Base-by-base conservation (phyloP, 2,797 vertebrate genomes). In the Rallus crepitans region DNA sequence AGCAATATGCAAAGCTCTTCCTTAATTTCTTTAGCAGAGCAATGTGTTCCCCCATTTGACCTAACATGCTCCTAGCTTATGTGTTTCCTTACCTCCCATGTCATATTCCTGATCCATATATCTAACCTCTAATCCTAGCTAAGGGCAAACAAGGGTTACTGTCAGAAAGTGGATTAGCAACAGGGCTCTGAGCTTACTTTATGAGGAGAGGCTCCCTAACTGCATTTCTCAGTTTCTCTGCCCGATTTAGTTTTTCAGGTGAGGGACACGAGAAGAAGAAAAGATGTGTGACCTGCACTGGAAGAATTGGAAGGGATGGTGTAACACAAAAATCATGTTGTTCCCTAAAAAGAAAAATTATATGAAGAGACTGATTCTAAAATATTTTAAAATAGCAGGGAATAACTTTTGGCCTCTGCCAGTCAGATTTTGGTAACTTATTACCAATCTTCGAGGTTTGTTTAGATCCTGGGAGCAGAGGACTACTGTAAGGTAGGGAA, bases 81-180 rank as follows among this genome's bases (percentile, higher is more conserved):
- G 1, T 40, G 48, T 86, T 78, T 93, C 12, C 33, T 83, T 61
- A 52, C 75, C 47, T 78, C 68, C 53, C 72, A n/a, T 73, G 60
- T 15, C 78, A 81, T 45, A 7, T 50, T 86, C 50, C 50, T 88
- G 37, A 93, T 86, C 85, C 35, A 6, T 23, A 4, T 23, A 68
- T 55, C 61, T 57, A 31, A 71, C 11, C 39, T 73, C 39, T 96
- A 86, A 95, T 86, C 65, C 79, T 72, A 39, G 65, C 65, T 53
- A 40, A 37, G 3, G 14, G 69, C 72, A 84, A 93, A 71, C 55
- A 78, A 42, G 13, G 19, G n/a, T 76, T 61, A 53, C 53, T 65
- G 31, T 55, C 69, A 86, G 85, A 88, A 87, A 69, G 15, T 39
- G 66, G 82, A 83, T 91, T 81, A 93, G n/a, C 27, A 61, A n/a